These are phyloP conservation scores for Drosophila sordidula DNA, from an alignment of 2,888 invertebrate species.

Conservation along the genomic window DNA sequence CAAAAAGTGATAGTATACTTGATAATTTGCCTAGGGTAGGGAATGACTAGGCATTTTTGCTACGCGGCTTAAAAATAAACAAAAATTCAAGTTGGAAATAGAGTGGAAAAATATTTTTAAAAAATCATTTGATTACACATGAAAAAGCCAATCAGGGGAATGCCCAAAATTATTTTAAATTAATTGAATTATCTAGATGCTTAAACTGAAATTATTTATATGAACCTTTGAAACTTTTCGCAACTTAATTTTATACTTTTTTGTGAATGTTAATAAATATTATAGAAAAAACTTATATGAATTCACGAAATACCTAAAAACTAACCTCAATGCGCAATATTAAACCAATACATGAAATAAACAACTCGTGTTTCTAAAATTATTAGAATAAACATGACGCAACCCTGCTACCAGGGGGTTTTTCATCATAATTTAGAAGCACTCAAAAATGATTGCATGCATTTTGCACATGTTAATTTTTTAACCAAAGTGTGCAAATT, in stretches of 20 bases:
- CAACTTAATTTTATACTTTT: no score
- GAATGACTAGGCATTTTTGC: constrained; percentile 37
- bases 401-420: background rate
- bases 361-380: constrained; percentile 3
- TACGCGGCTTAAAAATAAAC: constrained; percentile 3
- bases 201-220: background rate
- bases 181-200: background rate
- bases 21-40: constrained; percentile 14
- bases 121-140: background rate
- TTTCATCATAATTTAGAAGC: constrained; percentile 21
- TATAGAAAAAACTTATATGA: background rate
- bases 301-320: background rate
- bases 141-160: background rate
- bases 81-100: no score
- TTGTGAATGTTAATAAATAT: no score
- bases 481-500: constrained; percentile 7
- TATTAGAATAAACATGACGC: constrained; percentile 11
- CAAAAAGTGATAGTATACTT: constrained; percentile 54
- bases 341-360: background rate
- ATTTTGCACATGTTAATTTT: constrained; percentile 46
- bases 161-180: background rate
- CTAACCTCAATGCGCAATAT: background rate
- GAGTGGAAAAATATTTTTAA: background rate
- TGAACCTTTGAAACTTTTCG: background rate
- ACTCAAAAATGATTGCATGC: constrained; percentile 12